Base-by-base conservation (phyloP, 2,113 vertebrate species). In the Tylochromis polylepis region DNA sequence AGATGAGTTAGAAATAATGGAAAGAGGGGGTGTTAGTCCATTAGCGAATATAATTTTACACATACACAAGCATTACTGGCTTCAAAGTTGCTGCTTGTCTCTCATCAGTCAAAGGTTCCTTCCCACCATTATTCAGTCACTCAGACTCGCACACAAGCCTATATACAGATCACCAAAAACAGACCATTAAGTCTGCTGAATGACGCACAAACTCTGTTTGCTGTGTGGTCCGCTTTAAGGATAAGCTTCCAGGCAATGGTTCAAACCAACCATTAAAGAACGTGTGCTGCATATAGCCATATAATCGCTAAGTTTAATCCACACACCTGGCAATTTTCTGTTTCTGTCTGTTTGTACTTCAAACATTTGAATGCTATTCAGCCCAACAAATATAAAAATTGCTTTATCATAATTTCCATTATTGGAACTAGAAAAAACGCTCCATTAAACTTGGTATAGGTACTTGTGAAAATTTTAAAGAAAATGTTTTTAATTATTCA, bases 71-170 rank as follows among this genome's bases (percentile, higher is more conserved):
- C 79, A 67, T 85, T 41, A 80, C 38, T 22, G 78, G 56, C 41
- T 88, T 89, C 56, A 79, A 59, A 86, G 82, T 85, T 85, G 51
- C 83, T 84, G 84, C 89, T 90, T 85, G 83, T 86, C 83, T 93
- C 46, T 77, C 56, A 82, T 72, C 56, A 60, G 93, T 91, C 88
- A 92, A 93, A 95, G 93, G 89, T 91, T 85, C 11, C 88, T 94
- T 93, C 92, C 93, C 78, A 79, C 87, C 82, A 91, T 90, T 34
- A 24, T 70, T 83, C 72, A 86, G 85, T 88, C 83, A 49, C 31
- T 65, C 82, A 70, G 59, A 80, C 29, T 24, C 67, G 8, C 89
- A 24, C 72, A 81, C 36, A 49, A 1, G 1, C 41, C 41, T 34
- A n/a, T 41, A 46, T 34, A 29, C 36, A 79, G 36, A 49, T 56